phyloP scores from a whole-genome alignment of 30 jellyfish, hydroid and myxozoan species.

The Calvadosia cruxmelitensis region DNA sequence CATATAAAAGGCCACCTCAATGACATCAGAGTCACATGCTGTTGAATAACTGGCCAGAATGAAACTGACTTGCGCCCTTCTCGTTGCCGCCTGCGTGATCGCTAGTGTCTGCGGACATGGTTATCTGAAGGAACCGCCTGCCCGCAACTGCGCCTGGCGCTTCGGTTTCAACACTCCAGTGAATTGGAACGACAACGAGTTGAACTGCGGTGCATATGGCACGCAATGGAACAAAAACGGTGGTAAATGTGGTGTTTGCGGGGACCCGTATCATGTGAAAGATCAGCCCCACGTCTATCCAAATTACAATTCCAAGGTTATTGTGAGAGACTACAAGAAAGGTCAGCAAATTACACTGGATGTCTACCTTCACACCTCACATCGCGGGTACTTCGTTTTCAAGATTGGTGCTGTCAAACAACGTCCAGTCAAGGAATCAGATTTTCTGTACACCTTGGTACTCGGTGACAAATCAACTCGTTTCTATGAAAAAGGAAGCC shows the following conservation, averaged over 20 bases:
- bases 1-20: no score
- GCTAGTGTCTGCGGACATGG: no score
- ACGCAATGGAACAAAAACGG: slow-evolving; percentile 44
- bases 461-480: not conserved
- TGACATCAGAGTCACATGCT: no score
- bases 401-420: slow-evolving; percentile 28
- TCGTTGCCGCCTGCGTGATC: no score
- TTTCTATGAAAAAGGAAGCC: not conserved
- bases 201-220: slow-evolving; percentile 68
- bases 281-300: slow-evolving; percentile 43
- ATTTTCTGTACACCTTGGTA: not conserved
- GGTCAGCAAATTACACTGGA: slow-evolving; percentile 68
- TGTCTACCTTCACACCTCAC: slow-evolving; percentile 57
- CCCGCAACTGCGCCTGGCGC: slow-evolving; percentile 75
- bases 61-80: no score
- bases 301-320: no score
- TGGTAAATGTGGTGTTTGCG: slow-evolving; percentile 84
- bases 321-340: slow-evolving; percentile 42
- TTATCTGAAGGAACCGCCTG: slow-evolving; percentile 47
- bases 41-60: no score
- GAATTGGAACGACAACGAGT: slow-evolving; percentile 69
- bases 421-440: not conserved
- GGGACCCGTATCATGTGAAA: slow-evolving; percentile 51
- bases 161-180: slow-evolving; percentile 39
- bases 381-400: slow-evolving; percentile 66